phyloP scores from a whole-genome alignment of 2,113 vertebrate genomes.

The Plectropomus leopardus region DNA sequence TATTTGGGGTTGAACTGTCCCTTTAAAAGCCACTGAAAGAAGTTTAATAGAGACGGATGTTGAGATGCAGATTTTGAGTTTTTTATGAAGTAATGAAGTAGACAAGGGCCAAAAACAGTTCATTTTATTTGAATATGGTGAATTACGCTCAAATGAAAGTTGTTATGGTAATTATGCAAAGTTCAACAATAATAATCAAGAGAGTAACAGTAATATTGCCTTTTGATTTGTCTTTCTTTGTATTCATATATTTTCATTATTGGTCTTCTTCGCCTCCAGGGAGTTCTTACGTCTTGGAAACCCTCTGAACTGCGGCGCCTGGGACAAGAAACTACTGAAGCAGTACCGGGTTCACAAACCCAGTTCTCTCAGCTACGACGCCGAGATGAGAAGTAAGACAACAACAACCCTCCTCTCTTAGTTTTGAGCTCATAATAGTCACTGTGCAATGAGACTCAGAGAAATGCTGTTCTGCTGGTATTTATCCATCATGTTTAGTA shows the following conservation, averaged over 20 bases:
- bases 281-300: constrained; percentile 97
- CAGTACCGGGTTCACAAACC: constrained; percentile 98
- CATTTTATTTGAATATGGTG: neutral
- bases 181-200: neutral
- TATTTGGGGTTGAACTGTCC: no score
- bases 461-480: neutral
- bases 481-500: no score
- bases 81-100: no score
- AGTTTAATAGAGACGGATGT: neutral
- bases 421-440: neutral
- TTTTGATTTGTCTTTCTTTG: neutral
- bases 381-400: constrained; percentile 95
- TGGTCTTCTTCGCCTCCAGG: constrained; percentile 74
- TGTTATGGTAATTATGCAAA: neutral
- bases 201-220: neutral
- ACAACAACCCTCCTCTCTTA: neutral
- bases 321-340: constrained; percentile 97
- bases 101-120: no score
- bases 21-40: neutral
- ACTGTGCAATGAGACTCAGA: neutral
- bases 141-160: neutral
- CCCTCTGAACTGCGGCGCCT: constrained; percentile 97
- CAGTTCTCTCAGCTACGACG: constrained; percentile 94
- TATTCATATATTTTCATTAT: neutral
- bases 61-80: no score